These are phyloP conservation scores for Andinoacara biseriatus DNA, from an alignment of 2,113 vertebrate species.

Conservation along the genomic window DNA sequence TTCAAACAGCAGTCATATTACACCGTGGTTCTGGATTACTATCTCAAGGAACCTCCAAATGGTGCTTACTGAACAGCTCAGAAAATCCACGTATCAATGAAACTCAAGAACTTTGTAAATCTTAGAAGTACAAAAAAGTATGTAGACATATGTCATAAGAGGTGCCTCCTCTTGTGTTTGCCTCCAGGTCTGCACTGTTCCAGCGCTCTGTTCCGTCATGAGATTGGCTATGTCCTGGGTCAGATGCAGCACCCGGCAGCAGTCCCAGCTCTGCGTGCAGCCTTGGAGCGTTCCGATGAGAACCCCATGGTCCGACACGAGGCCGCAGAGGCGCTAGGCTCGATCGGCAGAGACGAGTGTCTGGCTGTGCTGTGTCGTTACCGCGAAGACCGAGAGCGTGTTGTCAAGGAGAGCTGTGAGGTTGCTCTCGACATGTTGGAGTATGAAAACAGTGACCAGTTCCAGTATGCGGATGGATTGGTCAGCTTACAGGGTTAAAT, in stretches of 20 bases:
- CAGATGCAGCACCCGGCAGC: constrained; percentile 91
- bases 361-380: constrained; percentile 81
- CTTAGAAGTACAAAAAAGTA: background rate
- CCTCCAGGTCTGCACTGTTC: constrained; percentile 83
- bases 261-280: constrained; percentile 80
- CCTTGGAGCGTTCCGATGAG: constrained; percentile 76
- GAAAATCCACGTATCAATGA: background rate
- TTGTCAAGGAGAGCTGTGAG: constrained; percentile 95
- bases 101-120: background rate
- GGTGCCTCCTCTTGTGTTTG: background rate
- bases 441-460: constrained; percentile 82
- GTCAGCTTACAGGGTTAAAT: constrained; percentile 65
- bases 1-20: background rate
- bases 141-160: background rate
- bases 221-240: constrained; percentile 93
- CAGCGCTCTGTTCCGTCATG: constrained; percentile 92
- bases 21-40: background rate
- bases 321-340: constrained; percentile 92
- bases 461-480: constrained; percentile 91
- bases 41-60: background rate
- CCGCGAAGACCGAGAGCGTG: constrained; percentile 81
- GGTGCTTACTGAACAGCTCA: background rate
- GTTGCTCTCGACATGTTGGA: constrained; percentile 94
- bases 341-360: constrained; percentile 90
- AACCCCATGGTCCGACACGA: constrained; percentile 96